Base-by-base conservation (phyloP, 2,113 vertebrate genomes). In the Edolisoma coerulescens region DNA sequence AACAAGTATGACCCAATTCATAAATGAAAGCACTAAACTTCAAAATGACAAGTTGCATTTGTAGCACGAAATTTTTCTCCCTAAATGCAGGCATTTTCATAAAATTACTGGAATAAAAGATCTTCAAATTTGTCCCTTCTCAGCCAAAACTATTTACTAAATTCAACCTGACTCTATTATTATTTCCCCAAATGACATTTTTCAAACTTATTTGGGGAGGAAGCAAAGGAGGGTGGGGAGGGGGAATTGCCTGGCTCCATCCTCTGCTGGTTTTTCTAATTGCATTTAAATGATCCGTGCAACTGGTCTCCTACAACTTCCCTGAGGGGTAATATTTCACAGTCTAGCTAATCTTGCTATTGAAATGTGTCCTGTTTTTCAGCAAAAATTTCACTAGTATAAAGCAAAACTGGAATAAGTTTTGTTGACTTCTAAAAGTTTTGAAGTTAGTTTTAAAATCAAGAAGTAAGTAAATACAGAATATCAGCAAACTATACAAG, bases 221-320 rank as follows among this genome's bases (percentile, higher is more conserved):
- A 82, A 87, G 88, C 54, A 86, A 79, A 90, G 32, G 20, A 61
- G 39, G 32, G 39, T 2, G 18, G 82, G 83, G 56, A 90, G 86
- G 88, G 47, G 78, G 94, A 90, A 97, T 93, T 95, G 95, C 94
- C 79, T 96, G 75, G 39, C 76, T 97, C 79, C 91, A 97, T 95
- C 95, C 94, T 96, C 96, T 84, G 60, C 93, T 95, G 96, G 76
- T 70, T 93, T 87, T 95, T 71, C 96, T 96, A 97, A 97, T 97
- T 97, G 96, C 94, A 92, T 94, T 96, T 95, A 97, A 97, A 96
- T 96, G 96, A 96, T 94, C 93, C 87, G 0, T 95, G 93, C 95
- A 96, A 97, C 75, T 94, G 85, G 91, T 94, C 92, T 95, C 71
- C 92, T 93, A 86, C 39, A 60, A 81, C 78, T 68, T 94, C 93